Evolutionary conservation across 1,140 invertebrate species (phyloP), one percentile per base, ranked within the genome.

Genomic region (Sycophila sp.): DNA sequence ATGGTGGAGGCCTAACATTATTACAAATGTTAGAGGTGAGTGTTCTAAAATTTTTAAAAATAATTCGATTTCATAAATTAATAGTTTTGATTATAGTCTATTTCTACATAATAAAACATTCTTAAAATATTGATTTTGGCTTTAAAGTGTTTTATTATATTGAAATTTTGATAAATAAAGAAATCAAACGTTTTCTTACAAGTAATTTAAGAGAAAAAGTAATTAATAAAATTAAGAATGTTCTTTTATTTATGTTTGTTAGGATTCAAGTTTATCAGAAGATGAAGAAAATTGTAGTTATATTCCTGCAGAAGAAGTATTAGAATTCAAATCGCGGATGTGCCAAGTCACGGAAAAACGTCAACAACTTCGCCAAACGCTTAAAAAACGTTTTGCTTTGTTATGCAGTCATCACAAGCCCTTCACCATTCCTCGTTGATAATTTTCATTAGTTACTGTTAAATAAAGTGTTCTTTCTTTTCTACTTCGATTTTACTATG

Each of bases 261-360:
- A 91, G 89, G 87, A 90, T 77, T 89, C 87, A 15, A 81, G 86
- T 83, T 89, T 90, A 76, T 93, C 92, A 69, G 93, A 94, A 74
- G 93, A 94, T 72, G 89, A 91, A 75, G 89, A 90, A 71, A 87
- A 84, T 53, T 86, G 89, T 76, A 91, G 90, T 88, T 93, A 92
- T 87, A 96, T 96, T 88, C 93, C 94, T 59, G 90, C 92, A 73
- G 94, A 96, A 86, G 95, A 96, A 83, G 92, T 96, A 49, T 85
- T 91, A 83, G 89, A 91, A 83, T 95, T 94, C 78, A 92, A 93
- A 86, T 92, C 92, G 36, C 90, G 91, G 75, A 90, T 92, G 81
- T 85, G 83, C 73, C 90, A 93, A 79, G 89, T 95, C 75, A 90
- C 90, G 71, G 90, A 94, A 76, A 91, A 95, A 86, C 90, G 95